Base-by-base conservation (phyloP, 1,140 invertebrate species). In the Lepidurus packardi region DNA sequence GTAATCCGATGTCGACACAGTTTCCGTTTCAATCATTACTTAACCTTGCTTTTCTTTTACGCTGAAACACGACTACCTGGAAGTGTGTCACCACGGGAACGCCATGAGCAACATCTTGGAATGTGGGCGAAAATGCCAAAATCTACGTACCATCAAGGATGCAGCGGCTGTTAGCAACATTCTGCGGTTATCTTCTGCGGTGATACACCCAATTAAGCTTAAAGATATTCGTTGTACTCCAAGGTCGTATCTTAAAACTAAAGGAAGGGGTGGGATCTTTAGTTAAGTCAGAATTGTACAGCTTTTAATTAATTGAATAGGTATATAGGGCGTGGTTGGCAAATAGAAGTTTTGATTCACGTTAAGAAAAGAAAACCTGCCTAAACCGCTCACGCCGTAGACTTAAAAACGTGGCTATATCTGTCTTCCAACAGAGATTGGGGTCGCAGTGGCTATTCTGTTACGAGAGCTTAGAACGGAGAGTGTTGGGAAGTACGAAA, bases 391-490 rank as follows among this genome's bases (percentile, higher is more conserved):
- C 34, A 34, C 34, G 34, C 34, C 34, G 34, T 34, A 34, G 34
- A 34, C 34, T 65, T 65, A 13, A 65, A 65, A 21, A 9, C 53
- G 7, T 65, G 53, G 53, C 21, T 4, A 21, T 13, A 13, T 65
- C 53, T 7, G 53, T 65, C 53, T 65, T n/a, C 53, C 53, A n/a
- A 65, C 16, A 21, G 53, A 65, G 7, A 65, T 65, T 65, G 53
- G 53, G 13, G 53, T 65, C 53, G 53, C 34, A 21, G 53, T 65
- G 16, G 53, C 53, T 65, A 65, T 65, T 65, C 53, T 65, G 53
- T 7, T 21, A 34, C 3, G 34, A 0, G 10, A 65, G 16, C 21
- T 65, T 65, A 21, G 21, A 13, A 65, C 34, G 34, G 34, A 65
- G 16, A 65, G 53, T 13, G 16, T 21, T 65, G 53, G 21, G 13